These are phyloP conservation scores for Plecotus auritus DNA, from an alignment of 2,113 vertebrate species.

Conservation along the genomic window DNA sequence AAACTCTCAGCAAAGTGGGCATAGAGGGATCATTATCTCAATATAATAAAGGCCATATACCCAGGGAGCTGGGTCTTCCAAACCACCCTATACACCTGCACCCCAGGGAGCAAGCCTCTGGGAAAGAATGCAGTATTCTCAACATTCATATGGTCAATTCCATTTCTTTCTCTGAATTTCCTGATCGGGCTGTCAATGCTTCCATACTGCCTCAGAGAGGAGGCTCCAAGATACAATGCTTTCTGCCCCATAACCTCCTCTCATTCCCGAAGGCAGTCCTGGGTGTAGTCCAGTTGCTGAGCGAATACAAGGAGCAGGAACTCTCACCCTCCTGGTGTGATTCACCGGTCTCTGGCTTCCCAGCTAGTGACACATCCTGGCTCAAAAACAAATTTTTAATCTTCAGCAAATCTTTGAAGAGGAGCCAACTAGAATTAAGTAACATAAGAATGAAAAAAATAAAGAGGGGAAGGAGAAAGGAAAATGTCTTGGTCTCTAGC, in stretches of 20 bases:
- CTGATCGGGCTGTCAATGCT: not conserved
- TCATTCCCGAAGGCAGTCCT: not conserved
- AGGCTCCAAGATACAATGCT: not conserved
- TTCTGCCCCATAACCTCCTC: not conserved
- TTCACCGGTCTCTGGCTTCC: constrained; percentile 19
- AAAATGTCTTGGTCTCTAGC: not conserved
- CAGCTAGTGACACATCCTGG: constrained; percentile 24
- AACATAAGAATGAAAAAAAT: not conserved
- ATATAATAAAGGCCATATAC: not conserved
- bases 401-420: constrained; percentile 45
- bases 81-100: not conserved
- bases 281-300: not conserved
- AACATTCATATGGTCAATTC: not conserved
- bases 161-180: constrained; percentile 33
- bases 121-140: constrained; percentile 57
- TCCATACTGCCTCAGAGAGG: not conserved
- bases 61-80: not conserved
- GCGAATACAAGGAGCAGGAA: not conserved
- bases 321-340: not conserved
- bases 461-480: not conserved
- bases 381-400: constrained; percentile 37
- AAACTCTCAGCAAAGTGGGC: not conserved
- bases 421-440: not conserved
- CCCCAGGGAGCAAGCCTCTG: constrained; percentile 34
- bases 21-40: not conserved